Evolutionary conservation across 2,797 vertebrate genomes (phyloP), one percentile per base, ranked within the genome.

Genomic region (Macropus fuliginosus): DNA sequence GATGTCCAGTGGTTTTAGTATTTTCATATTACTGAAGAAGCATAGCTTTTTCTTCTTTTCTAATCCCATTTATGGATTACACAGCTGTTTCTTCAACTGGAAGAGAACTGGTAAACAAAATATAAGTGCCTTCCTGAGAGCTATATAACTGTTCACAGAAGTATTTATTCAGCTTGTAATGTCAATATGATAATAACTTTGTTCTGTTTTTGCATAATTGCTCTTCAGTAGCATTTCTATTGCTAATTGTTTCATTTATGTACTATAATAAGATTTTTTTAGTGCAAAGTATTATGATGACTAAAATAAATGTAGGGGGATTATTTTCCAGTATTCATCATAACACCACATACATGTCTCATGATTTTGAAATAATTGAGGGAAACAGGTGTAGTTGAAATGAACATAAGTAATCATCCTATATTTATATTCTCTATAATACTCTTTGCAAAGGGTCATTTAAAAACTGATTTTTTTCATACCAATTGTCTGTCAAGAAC

Each of bases 231-330:
- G 54, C 54, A 91, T 93, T 96, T 92, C 81, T 74, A 89, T 74
- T 91, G 92, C 92, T 93, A 96, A 97, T 90, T 0, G 14, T 97
- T 98, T 98, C 56, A 96, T 97, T 97, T 97, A 34, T 34, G 92
- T 96, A 16, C 90, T 56, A 91, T 0, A 55, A 94, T 94, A 95
- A 91, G 92, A 87, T 90, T 95, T 95, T 55, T 95, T 93, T 40
- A 96, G 46, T 55, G 3, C 55, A 95, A 5, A 92, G 96, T 57
- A 96, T 95, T 74, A 94, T 97, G 96, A 95, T 81, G 94, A 96
- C 94, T 13, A 96, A 97, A 97, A 96, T 95, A 97, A 95, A 91
- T 90, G 21, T 55, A 94, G 95, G 55, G 54, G 55, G 81, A 3
- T 92, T 95, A 92, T 94, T 18, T 93, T 95, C 94, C 34, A 93